phyloP scores from a whole-genome alignment of 1,140 invertebrate species.

The Panagrolaimus sp. region DNA sequence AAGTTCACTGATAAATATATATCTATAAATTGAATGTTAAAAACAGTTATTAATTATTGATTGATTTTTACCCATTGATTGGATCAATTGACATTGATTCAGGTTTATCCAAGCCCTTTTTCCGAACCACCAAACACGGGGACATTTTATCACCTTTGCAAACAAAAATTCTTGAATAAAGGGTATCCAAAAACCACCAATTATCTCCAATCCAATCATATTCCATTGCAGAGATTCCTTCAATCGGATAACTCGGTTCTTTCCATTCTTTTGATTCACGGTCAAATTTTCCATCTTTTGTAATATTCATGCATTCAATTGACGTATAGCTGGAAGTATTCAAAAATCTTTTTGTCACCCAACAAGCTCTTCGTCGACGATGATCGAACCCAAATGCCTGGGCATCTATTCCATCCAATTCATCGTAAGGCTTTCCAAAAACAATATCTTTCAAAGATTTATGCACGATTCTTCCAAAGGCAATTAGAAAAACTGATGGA shows the following conservation, averaged over 20 bases:
- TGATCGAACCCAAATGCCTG: neutral
- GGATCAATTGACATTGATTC: neutral
- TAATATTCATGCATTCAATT: neutral
- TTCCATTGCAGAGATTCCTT: neutral
- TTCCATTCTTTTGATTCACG: neutral
- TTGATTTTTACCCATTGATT: neutral
- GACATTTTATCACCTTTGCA: slow-evolving; percentile 6
- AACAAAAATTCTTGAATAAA: neutral
- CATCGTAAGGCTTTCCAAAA: neutral
- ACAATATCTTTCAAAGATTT: slow-evolving; percentile 12
- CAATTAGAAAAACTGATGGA: neutral
- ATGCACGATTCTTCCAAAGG: neutral
- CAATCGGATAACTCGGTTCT: neutral
- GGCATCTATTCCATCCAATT: neutral
- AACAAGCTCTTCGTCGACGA: neutral
- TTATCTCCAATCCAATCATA: slow-evolving; percentile 9
- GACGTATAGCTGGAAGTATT: neutral
- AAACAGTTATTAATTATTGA: no score
- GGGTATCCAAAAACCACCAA: slow-evolving; percentile 7
- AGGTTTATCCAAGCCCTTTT: neutral
- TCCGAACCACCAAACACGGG: neutral
- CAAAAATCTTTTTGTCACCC: neutral
- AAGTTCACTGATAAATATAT: neutral
- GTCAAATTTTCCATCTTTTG: neutral
- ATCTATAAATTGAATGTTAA: neutral